Evolutionary conservation across 2,113 vertebrate species (phyloP), one percentile per base, ranked within the genome.

Genomic region (Leucosticte australis): DNA sequence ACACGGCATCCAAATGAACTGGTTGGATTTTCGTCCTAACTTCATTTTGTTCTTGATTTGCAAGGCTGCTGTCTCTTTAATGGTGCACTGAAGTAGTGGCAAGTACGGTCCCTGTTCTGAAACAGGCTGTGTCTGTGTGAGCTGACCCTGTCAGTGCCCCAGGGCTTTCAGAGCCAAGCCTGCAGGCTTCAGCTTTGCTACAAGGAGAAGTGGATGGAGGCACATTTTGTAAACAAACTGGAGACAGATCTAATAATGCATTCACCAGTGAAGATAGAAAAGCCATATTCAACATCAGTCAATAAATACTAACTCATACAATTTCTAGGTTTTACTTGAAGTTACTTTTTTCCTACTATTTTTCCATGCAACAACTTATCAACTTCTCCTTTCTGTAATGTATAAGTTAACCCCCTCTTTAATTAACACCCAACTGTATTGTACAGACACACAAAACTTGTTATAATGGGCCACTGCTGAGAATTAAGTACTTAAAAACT

Each of bases 401-500:
- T 62, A 1, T 78, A 93, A 87, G 47, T 74, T 90, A 68, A 39
- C 18, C 39, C 77, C 87, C 57, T 63, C 62, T 83, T 95, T 87
- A 95, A 82, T 71, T 91, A 94, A 92, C 57, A 89, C 39, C 39
- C 92, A 80, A 83, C 65, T 74, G 50, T 37, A 78, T 52, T 64
- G 75, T 37, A 52, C 17, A 67, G 49, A 90, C 78, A 81, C 95
- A 95, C 65, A 74, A 90, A 96, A 94, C 69, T 75, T 81, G 30
- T 80, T 74, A 92, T 74, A 92, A 50, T 62, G 65, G 55, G 75
- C 84, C 90, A 87, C 91, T 21, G 11, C 90, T 97, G 92, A 97
- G 96, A 97, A 97, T 88, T 96, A 97, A 97, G 89, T 90, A 94
- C 90, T 97, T 96, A 97, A 97, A 97, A 97, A 98, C 93, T n/a